These are phyloP conservation scores for Tridacna gigas DNA, from an alignment of 2,888 invertebrate genomes.

Conservation along the genomic window DNA sequence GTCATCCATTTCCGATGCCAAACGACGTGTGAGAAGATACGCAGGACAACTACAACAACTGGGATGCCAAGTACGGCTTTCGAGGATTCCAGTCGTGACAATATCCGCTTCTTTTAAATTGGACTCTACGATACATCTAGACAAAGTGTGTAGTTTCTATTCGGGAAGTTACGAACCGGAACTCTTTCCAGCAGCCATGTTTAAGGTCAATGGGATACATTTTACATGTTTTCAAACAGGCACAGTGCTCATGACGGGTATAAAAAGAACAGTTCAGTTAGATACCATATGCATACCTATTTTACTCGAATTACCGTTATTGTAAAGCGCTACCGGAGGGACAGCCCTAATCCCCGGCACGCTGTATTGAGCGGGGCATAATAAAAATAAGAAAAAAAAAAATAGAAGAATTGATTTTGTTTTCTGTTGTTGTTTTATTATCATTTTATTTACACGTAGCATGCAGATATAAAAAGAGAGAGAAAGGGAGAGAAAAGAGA, in stretches of 20 bases:
- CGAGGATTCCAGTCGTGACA: not conserved
- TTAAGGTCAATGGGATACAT: not conserved
- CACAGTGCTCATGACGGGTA: not conserved
- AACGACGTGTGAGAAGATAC: not conserved
- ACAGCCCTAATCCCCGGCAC: not conserved
- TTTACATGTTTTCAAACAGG: not conserved
- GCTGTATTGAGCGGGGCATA: not conserved
- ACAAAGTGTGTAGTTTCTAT: not conserved
- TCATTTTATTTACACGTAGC: not conserved
- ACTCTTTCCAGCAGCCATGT: not conserved
- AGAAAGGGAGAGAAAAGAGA: too few relatives aligned
- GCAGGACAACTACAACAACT: not conserved
- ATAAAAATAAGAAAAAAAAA: not conserved
- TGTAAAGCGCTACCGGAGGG: conserved; percentile 3
- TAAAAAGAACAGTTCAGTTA: not conserved
- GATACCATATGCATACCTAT: not conserved
- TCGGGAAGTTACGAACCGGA: not conserved
- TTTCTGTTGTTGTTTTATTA: not conserved
- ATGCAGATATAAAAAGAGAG: too few relatives aligned
- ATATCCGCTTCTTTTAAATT: not conserved
- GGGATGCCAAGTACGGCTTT: not conserved
- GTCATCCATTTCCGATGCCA: not conserved
- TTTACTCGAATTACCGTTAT: not conserved
- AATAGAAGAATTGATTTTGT: not conserved
- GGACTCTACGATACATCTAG: not conserved